A percentile compares a stretch with the other conserved stretches of the same genome.
Evolutionary conservation across 2,888 invertebrate species (phyloP).

Genomic region (Epicampocera succincta): DNA sequence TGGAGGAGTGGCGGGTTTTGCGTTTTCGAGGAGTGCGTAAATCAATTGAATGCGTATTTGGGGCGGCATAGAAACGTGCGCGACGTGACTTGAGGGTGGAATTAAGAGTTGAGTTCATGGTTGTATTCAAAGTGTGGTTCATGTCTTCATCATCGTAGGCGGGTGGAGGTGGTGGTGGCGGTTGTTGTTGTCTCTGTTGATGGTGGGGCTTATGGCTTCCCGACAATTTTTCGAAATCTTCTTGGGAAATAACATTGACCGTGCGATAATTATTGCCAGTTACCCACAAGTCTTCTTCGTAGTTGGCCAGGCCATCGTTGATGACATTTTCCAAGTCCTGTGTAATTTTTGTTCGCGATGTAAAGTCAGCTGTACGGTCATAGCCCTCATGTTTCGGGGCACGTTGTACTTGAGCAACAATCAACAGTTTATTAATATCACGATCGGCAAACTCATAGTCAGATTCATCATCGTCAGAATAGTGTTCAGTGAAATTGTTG

Average conservation of each 20-base stretch:
- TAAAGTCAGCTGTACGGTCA: slow-evolving; percentile 95
- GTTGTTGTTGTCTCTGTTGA: slow-evolving; percentile 88
- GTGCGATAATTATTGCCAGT: slow-evolving; percentile 87
- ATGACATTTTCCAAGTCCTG: slow-evolving; percentile 97
- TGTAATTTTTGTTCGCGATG: slow-evolving; percentile 95
- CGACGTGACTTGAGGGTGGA: slow-evolving; percentile 82
- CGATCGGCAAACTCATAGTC: slow-evolving; percentile 95
- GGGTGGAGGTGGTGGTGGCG: slow-evolving; percentile 92
- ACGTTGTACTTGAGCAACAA: slow-evolving; percentile 91
- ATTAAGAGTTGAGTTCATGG: slow-evolving; percentile 76
- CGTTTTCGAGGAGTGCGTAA: slow-evolving; percentile 89
- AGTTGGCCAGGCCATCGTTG: slow-evolving; percentile 97
- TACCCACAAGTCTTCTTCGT: slow-evolving; percentile 96
- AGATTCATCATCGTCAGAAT: slow-evolving; percentile 90
- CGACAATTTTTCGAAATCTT: slow-evolving; percentile 91
- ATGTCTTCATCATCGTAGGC: slow-evolving; percentile 83
- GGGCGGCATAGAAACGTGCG: slow-evolving; percentile 96
- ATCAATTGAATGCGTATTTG: slow-evolving; percentile 87
- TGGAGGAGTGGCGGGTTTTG: slow-evolving; percentile 94
- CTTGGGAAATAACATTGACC: slow-evolving; percentile 93
- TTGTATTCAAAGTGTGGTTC: slow-evolving; percentile 72
- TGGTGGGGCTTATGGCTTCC: slow-evolving; percentile 82
- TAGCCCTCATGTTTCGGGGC: slow-evolving; percentile 92
- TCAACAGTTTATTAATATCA: slow-evolving; percentile 95
- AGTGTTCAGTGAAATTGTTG: slow-evolving; percentile 89